phyloP scores from a whole-genome alignment of 2,113 vertebrate genomes.

The Etheostoma spectabile region DNA sequence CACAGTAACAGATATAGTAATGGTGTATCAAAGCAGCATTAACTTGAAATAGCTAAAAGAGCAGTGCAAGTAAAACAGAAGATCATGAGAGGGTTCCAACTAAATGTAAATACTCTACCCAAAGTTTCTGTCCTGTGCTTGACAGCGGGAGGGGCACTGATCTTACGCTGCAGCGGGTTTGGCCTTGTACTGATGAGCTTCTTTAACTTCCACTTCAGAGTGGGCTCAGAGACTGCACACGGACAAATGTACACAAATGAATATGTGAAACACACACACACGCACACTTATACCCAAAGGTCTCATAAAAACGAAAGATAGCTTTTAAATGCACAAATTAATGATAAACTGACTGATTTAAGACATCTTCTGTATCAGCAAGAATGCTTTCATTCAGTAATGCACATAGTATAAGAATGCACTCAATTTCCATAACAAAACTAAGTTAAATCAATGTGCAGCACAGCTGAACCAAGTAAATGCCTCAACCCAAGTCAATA shows the following conservation, averaged over 20 bases:
- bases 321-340: slow-evolving; percentile 5
- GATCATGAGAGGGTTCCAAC: background rate
- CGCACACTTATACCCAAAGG: background rate
- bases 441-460: slow-evolving; percentile 4
- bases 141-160: slow-evolving; percentile 89
- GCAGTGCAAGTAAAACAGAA: background rate
- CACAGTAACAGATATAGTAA: slow-evolving; percentile 16
- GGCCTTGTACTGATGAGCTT: slow-evolving; percentile 91
- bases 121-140: slow-evolving; percentile 86
- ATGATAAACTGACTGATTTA: background rate
- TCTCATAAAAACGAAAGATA: background rate
- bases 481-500: slow-evolving; percentile 12
- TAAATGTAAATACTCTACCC: slow-evolving; percentile 77
- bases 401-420: background rate
- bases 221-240: slow-evolving; percentile 92
- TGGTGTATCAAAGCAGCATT: background rate
- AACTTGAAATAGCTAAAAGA: slow-evolving; percentile 11
- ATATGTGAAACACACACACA: background rate
- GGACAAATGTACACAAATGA: slow-evolving; percentile 6
- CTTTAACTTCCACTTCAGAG: slow-evolving; percentile 92
- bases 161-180: slow-evolving; percentile 92
- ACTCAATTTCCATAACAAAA: slow-evolving; percentile 24
- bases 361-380: background rate
- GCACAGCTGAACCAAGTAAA: slow-evolving; percentile 32
- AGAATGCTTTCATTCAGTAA: background rate